Conservation (phyloP, 2,113 vertebrate species). For the Puffinus mauretanicus region DNA sequence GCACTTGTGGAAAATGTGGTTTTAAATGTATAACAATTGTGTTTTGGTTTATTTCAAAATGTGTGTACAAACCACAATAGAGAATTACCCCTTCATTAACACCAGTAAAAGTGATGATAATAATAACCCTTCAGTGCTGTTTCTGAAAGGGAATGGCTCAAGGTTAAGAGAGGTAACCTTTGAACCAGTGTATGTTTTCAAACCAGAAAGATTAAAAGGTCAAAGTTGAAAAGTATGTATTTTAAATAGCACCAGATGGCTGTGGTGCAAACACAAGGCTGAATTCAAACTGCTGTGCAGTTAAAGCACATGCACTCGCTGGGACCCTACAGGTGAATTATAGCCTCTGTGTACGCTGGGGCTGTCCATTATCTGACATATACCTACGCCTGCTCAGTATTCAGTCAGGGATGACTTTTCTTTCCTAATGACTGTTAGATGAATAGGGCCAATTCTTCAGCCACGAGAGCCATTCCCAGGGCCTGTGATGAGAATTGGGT, state of each 20-base stretch:
- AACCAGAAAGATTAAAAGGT: constrained; percentile 52
- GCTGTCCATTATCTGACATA: constrained; percentile 16
- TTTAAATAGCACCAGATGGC: constrained; percentile 52
- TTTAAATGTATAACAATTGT: not conserved
- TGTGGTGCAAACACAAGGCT: constrained; percentile 2
- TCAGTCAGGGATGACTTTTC: not conserved
- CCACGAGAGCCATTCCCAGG: not conserved
- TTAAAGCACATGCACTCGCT: not conserved
- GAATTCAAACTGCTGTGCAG: constrained; percentile 2
- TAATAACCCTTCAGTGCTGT: constrained; percentile 9
- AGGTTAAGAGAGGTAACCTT: constrained; percentile 45
- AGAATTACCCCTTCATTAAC: constrained; percentile 31
- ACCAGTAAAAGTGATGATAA: constrained; percentile 10
- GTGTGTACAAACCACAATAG: constrained; percentile 10
- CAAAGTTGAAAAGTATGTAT: constrained; percentile 61
- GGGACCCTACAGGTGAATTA: constrained; percentile 15
- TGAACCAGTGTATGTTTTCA: constrained; percentile 52
- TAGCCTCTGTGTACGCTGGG: not conserved
- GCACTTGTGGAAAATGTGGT: not conserved
- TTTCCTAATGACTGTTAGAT: constrained; percentile 18
- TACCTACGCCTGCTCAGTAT: not conserved
- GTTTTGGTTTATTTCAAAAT: constrained; percentile 24
- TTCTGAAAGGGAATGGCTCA: constrained; percentile 38
- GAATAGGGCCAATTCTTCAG: constrained; percentile 36
- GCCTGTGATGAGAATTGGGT: not conserved